Conservation (phyloP, 2,113 vertebrate species). For the Heterochromis multidens region DNA sequence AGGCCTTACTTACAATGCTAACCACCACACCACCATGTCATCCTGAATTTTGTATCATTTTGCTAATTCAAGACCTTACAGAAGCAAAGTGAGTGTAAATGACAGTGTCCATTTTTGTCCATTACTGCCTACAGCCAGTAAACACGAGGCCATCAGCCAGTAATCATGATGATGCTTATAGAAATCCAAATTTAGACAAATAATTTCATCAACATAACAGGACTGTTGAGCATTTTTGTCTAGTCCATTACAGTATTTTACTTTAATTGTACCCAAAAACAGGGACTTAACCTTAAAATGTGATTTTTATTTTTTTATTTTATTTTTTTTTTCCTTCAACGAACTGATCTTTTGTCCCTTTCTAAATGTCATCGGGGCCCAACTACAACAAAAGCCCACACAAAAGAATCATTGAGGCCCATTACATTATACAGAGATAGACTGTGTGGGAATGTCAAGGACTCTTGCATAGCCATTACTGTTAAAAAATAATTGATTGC, state of each 20-base stretch:
- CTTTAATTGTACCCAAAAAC: slow-evolving; percentile 26
- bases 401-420: slow-evolving; percentile 45
- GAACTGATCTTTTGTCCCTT: slow-evolving; percentile 57
- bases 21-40: background rate
- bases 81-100: slow-evolving; percentile 3
- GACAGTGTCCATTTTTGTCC: background rate
- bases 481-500: slow-evolving; percentile 71
- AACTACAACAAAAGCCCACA: slow-evolving; percentile 38
- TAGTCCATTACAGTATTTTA: background rate
- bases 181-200: background rate
- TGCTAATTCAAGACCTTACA: background rate
- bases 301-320: background rate
- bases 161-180: background rate
- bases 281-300: slow-evolving; percentile 12
- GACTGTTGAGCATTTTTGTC: background rate
- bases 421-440: slow-evolving; percentile 38
- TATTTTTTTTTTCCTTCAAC: background rate
- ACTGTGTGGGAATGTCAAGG: slow-evolving; percentile 62
- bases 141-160: background rate
- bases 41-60: background rate
- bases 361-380: slow-evolving; percentile 61
- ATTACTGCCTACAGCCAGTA: background rate
- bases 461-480: slow-evolving; percentile 65
- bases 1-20: background rate
- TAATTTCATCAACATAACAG: background rate